Evolutionary conservation across 2,888 invertebrate genomes (phyloP), one percentile per base, ranked within the genome.

Genomic region (Oscheius myriophilus): DNA sequence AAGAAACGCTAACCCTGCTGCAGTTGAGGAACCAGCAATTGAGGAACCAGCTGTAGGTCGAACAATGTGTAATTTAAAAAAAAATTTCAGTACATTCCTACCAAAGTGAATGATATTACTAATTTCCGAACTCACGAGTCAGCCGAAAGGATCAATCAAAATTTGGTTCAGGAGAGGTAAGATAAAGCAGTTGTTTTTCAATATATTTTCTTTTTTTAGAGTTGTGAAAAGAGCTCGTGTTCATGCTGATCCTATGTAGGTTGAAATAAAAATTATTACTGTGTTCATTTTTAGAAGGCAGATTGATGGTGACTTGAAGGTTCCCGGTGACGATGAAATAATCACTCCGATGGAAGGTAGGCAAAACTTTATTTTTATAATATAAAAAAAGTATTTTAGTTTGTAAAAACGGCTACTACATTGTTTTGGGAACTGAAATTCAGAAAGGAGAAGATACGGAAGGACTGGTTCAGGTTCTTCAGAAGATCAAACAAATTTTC

Each of bases 401-500:
- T 11, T 61, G 61, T 21, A 25, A 26, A 39, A 79, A 73, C 52
- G 84, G 79, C 43, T 84, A 84, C 69, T 84, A 82, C 66, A 83
- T 84, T 16, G 84, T 83, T 21, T 72, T 82, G 63, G 84, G 84
- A 21, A 84, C 82, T 63, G 84, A 84, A 71, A 84, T 84, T 51
- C 73, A 81, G 18, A 64, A 81, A 26, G 82, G 82, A 43, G 63
- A 51, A 42, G 65, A 54, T 0, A 53, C 49, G 7, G 65, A 69
- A 55, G 58, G 42, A 16, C 64, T 67, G 11, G 55, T 75, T 43
- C 72, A 72, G 66, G 72, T 75, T 63, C 66, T 57, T 33, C 3
- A 33, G 3, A 6, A 33, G 33, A 6, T 33, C n/a, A n/a, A n/a
- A n/a, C n/a, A n/a, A 33, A 33, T 33, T 33, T 33, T 33, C 3